phyloP scores from a whole-genome alignment of 2,797 vertebrate genomes.

The Iguana delicatissima region DNA sequence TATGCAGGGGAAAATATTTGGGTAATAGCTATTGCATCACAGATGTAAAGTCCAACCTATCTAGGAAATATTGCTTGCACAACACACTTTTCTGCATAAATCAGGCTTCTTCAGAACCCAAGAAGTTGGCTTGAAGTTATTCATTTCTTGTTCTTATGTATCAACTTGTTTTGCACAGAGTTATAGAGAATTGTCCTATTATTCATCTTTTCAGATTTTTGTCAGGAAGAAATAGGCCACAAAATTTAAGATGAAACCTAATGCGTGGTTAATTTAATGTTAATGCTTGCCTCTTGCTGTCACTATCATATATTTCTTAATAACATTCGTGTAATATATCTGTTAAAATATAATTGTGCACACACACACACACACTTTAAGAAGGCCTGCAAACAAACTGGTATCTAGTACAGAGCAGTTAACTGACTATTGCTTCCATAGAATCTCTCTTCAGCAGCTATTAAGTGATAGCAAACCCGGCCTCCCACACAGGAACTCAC shows the following conservation, averaged over 20 bases:
- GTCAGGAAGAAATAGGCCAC: background rate
- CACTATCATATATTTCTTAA: too few species aligned
- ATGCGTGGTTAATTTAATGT: too few species aligned
- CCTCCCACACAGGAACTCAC: too few species aligned
- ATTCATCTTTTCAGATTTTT: background rate
- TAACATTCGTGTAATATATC: too few species aligned
- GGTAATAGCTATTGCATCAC: background rate
- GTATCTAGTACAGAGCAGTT: too few species aligned
- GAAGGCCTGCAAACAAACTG: too few species aligned
- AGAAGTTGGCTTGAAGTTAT: background rate
- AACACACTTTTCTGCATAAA: background rate
- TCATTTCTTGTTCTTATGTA: background rate
- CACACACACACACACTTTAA: too few species aligned
- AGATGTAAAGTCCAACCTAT: background rate
- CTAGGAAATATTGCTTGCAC: background rate
- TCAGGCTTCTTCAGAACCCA: conserved; percentile 16
- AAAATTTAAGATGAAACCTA: background rate
- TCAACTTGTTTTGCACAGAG: background rate
- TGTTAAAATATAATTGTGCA: too few species aligned
- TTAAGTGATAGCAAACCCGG: too few species aligned
- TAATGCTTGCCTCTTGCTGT: too few species aligned
- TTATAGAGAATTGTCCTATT: background rate
- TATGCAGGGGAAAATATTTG: background rate
- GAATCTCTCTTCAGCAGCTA: too few species aligned
- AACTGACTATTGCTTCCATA: too few species aligned